Evolutionary conservation across 2,888 invertebrate genomes (phyloP).

Genomic region (Amphipyra berbera): DNA sequence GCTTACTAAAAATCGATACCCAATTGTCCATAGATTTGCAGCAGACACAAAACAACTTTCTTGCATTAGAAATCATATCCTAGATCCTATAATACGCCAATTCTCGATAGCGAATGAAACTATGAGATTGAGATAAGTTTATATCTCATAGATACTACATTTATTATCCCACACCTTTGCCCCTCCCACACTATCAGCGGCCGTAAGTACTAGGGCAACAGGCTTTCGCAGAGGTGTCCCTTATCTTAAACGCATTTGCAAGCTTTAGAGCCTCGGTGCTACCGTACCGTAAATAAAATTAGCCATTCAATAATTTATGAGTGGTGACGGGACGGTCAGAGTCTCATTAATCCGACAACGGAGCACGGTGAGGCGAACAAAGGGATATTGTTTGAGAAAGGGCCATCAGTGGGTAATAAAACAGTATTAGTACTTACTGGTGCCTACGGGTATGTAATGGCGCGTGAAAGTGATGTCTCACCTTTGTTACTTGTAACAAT

Average conservation of each 20-base stretch:
- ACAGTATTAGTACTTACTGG: constrained; percentile 41
- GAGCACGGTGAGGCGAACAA: constrained; percentile 66
- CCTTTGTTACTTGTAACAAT: constrained; percentile 20
- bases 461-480: constrained; percentile 31
- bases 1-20: no score
- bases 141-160: constrained; percentile 33
- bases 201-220: constrained; percentile 42
- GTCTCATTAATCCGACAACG: constrained; percentile 67
- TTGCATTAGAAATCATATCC: no score
- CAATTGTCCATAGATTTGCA: no score
- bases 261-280: constrained; percentile 11
- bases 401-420: constrained; percentile 50
- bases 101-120: constrained; percentile 23
- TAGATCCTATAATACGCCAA: constrained; percentile 4
- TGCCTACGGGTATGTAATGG: constrained; percentile 21
- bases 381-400: constrained; percentile 71
- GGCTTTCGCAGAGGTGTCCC: constrained; percentile 44
- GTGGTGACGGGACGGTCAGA: constrained; percentile 58
- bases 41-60: no score
- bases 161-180: constrained; percentile 37
- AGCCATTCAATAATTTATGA: constrained; percentile 66
- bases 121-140: constrained; percentile 41
- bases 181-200: constrained; percentile 31
- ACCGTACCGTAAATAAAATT: constrained; percentile 53
- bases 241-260: constrained; percentile 46